Evolutionary conservation across 2,113 vertebrate species (phyloP), one percentile per base, ranked within the genome.

Genomic region (Sander lucioperca): DNA sequence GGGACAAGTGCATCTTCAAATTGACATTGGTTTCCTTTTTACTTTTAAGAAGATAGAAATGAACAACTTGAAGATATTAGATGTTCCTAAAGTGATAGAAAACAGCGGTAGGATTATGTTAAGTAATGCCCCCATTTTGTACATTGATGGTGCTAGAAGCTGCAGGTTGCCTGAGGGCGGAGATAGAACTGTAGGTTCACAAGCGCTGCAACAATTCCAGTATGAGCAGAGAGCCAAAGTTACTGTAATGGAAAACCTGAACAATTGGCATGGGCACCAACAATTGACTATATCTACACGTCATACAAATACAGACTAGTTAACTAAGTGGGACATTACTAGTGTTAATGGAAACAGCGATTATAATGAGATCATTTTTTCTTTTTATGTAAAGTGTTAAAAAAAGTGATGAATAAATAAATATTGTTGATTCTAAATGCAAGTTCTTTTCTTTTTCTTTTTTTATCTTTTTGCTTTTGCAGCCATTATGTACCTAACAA

Each of bases 161-260:
- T 43, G 48, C 66, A 33, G 3, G 15, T 48, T 79, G 58, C 82
- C 80, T 12, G 51, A 21, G 76, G 87, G 48, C 1, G 6, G 43
- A 39, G 80, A 48, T 51, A 65, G 19, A 76, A 56, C 69, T 27
- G 25, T 43, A 81, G 36, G 80, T 82, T 73, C 19, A 36, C 51
- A 33, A 65, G 61, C 82, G 62, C 18, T 50, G 51, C 43, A 66
- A n/a, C 47, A 66, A 48, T 77, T 66, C 15, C 59, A 23, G 10
- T 43, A 43, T 43, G 39, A 3, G 39, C 10, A 58, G 30, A 70
- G 30, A 74, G 27, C 19, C 21, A 39, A 23, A 74, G 21, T 15
- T 1, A 50, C 33, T 72, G 57, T 27, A 36, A 85, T 88, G 85
- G 75, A 86, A 91, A 89, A 69, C 27, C 25, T 56, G 16, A 57